A percentile compares a stretch with the other conserved stretches of the same genome.
phyloP scores from a whole-genome alignment of 2,797 vertebrate species.

The Babyrousa celebensis region DNA sequence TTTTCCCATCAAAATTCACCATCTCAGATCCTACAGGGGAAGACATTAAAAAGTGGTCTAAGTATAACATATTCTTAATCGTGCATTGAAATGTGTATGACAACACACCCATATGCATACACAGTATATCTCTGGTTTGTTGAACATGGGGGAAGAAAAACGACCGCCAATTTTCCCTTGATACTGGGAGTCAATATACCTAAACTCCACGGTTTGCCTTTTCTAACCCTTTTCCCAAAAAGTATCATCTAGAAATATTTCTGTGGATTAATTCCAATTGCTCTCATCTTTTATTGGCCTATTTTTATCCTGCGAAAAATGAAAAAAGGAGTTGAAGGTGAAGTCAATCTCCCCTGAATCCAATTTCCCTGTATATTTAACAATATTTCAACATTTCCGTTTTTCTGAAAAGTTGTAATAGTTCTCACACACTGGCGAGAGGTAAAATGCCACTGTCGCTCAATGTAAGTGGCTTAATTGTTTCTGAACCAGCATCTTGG shows the following conservation, averaged over 20 bases:
- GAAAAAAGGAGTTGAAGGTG: neutral
- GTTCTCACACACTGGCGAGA: neutral
- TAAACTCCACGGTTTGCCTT: neutral
- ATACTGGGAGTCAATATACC: neutral
- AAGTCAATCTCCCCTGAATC: neutral
- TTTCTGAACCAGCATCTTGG: neutral
- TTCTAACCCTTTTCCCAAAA: neutral
- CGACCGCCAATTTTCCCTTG: neutral
- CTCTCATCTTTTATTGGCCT: neutral
- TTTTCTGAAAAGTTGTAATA: neutral
- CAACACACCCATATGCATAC: neutral
- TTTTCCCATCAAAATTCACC: conserved; percentile 93
- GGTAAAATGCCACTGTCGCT: neutral
- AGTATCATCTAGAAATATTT: neutral
- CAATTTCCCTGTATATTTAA: neutral
- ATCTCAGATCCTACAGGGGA: conserved; percentile 93
- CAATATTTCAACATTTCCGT: neutral
- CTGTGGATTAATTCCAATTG: neutral
- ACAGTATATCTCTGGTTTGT: neutral
- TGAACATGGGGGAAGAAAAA: neutral
- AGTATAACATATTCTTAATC: neutral
- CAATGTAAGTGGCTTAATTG: neutral
- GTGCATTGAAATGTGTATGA: neutral
- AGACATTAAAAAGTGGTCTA: conserved; percentile 80
- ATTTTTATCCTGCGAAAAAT: neutral